phyloP scores from a whole-genome alignment of 35 echinoderm and acorn worm genomes.

The Patiria miniata region DNA sequence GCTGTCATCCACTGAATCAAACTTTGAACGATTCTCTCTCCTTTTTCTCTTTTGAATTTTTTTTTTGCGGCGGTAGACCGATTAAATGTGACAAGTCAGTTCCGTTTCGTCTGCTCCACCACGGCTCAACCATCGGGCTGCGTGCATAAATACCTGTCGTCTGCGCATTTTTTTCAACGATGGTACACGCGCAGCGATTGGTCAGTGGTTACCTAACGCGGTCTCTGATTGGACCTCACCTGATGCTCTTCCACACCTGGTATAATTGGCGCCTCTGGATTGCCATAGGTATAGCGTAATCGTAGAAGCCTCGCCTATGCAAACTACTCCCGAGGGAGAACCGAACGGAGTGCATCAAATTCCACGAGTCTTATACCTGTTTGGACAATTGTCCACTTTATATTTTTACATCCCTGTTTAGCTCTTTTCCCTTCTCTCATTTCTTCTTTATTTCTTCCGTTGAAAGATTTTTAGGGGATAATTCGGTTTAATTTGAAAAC shows the following conservation, averaged over 20 bases:
- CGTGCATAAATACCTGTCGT: too few relatives aligned
- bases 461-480: constrained; percentile 11
- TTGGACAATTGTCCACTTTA: background rate
- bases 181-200: background rate
- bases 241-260: background rate
- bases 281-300: background rate
- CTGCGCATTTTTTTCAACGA: background rate
- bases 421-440: background rate
- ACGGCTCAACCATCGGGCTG: background rate
- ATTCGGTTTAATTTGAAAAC: constrained; percentile 30
- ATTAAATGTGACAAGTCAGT: constrained; percentile 26
- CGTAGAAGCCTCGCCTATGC: background rate
- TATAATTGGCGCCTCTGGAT: background rate
- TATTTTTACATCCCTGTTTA: background rate
- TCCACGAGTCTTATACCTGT: background rate
- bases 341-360: background rate
- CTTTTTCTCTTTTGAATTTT: too few relatives aligned
- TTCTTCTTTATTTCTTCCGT: background rate
- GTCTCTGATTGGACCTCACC: background rate
- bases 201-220: background rate
- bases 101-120: constrained; percentile 18
- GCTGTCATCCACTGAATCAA: constrained; percentile 1
- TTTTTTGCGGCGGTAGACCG: background rate
- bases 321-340: background rate
- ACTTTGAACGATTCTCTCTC: background rate